A percentile compares a stretch with the other conserved stretches of the same genome.
phyloP scores from a whole-genome alignment of 2,113 vertebrate species.

The Cettia cetti region DNA sequence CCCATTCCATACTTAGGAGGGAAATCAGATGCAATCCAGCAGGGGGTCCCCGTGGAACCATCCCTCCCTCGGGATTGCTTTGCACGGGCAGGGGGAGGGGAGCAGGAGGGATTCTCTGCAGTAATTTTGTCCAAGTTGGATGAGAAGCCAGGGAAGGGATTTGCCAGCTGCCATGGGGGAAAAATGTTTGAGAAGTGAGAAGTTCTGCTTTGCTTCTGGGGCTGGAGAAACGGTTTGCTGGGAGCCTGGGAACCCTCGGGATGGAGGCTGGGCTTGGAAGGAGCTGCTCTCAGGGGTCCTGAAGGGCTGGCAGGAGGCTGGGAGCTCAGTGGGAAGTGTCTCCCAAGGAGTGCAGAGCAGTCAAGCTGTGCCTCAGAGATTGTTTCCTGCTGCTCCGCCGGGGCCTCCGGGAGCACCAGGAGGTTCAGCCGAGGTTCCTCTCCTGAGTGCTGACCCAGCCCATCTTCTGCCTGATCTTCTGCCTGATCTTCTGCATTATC shows the following conservation, averaged over 20 bases:
- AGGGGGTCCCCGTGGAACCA: constrained; percentile 62
- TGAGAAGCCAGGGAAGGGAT: constrained; percentile 33
- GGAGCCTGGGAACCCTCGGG: neutral
- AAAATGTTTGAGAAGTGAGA: constrained; percentile 22
- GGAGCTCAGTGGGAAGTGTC: neutral
- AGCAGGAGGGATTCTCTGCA: constrained; percentile 60
- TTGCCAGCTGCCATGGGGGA: constrained; percentile 50
- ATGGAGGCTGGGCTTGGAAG: neutral
- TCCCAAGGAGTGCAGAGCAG: neutral
- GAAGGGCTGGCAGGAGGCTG: neutral
- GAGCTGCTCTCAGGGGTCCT: neutral
- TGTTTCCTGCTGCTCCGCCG: rapidly evolving
- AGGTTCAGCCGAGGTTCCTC: neutral
- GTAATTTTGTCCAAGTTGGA: constrained; percentile 60
- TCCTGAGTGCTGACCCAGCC: neutral
- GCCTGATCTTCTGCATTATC: neutral
- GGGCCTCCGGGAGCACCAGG: neutral
- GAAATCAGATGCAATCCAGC: constrained; percentile 59
- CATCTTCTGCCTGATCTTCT: neutral
- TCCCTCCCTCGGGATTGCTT: constrained; percentile 51
- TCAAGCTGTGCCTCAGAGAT: neutral
- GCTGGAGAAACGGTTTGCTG: neutral
- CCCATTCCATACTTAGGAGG: constrained; percentile 38
- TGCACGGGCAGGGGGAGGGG: neutral
- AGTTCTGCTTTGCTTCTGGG: constrained; percentile 35